Evolutionary conservation across 2,113 vertebrate genomes (phyloP), one percentile per base, ranked within the genome.

Genomic region (Triplophysa tibetana): DNA sequence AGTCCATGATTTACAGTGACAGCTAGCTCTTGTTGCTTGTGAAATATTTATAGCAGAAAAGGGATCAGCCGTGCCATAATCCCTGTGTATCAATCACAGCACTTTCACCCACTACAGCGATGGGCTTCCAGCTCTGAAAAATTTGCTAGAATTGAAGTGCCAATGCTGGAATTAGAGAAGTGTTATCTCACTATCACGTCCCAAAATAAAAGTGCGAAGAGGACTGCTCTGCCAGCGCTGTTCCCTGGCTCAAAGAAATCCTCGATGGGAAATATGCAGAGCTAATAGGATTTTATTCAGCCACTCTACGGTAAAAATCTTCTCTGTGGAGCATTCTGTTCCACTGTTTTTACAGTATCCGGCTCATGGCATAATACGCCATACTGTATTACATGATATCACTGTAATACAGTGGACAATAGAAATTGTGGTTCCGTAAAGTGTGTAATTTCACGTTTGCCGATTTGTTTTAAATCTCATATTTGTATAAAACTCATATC

Each of bases 1-100:
- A 29, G 7, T 26, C 3, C 26, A 14, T 45, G 41, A 67, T 65
- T 75, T 45, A 56, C 52, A 65, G 33, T 63, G 58, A 63, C 58
- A 29, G 10, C 41, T 75, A 50, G 41, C 58, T 70, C 41, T 61
- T 63, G 38, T 70, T 29, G 16, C 82, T 75, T 85, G 75, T 77
- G 72, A 80, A 84, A 75, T 77, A 69, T 69, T 64, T 81, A 80
- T 13, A 75, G 76, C 80, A 83, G 74, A 82, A 87, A 80, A 85
- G 72, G 69, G 67, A 85, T 69, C 38, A 68, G 67, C 86, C 85
- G 81, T 81, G 84, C 81, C 67, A 29, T 60, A 38, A 62, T 87
- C 83, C 73, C 82, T 85, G 81, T 87, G 79, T 85, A 87, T 91
- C 87, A 85, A 84, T 86, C 76, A 87, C 84, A 85, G 81, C 83